These are phyloP conservation scores for Enteromius argenteus DNA, from an alignment of 2,797 vertebrate genomes.

Conservation along the genomic window DNA sequence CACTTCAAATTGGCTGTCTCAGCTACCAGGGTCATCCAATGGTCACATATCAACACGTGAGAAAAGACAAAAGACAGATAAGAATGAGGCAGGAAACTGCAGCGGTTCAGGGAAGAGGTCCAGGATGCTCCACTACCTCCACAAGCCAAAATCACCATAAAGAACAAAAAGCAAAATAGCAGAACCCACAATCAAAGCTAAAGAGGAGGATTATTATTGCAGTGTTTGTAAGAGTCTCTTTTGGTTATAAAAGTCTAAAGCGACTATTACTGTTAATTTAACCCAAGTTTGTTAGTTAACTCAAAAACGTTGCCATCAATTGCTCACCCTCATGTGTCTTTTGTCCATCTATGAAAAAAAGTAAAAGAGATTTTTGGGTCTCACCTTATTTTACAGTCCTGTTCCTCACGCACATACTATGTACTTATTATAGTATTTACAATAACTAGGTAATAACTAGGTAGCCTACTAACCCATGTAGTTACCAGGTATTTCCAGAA, in stretches of 20 bases:
- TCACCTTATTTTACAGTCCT: too few species aligned
- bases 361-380: too few species aligned
- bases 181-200: neutral
- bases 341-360: too few species aligned
- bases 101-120: neutral
- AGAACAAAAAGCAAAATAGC: neutral
- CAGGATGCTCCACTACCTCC: neutral
- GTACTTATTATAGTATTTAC: too few species aligned
- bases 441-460: too few species aligned
- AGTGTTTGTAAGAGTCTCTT: neutral
- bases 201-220: neutral
- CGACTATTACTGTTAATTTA: neutral
- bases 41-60: slow-evolving; percentile 37
- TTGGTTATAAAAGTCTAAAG: neutral
- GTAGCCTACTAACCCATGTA: too few species aligned
- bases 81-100: neutral
- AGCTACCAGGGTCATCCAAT: slow-evolving; percentile 37
- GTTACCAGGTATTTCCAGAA: too few species aligned
- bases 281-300: neutral
- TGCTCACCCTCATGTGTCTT: neutral
- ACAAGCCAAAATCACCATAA: slow-evolving; percentile 6
- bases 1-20: slow-evolving; percentile 33
- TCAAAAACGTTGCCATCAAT: neutral
- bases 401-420: too few species aligned
- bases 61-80: slow-evolving; percentile 8